Evolutionary conservation across 2,888 invertebrate genomes (phyloP), one percentile per base, ranked within the genome.

Genomic region (Pollenia labialis): DNA sequence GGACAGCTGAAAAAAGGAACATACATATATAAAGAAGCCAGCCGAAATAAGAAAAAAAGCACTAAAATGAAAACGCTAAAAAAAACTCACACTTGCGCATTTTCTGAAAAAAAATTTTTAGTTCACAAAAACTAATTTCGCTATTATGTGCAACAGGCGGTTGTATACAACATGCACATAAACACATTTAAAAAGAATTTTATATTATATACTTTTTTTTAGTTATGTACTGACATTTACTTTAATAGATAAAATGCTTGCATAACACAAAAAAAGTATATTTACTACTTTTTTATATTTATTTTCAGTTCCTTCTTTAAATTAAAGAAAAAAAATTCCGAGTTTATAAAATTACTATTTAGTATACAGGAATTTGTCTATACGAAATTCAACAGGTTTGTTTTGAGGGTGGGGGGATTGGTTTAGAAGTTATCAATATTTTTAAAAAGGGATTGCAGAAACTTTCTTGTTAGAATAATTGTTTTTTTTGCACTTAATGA

Each of bases 51-150:
- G 42, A 64, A 56, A 76, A 66, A 71, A 77, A 48, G 23, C 40
- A 79, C 68, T 48, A 58, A 66, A 66, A 66, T 8, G 32, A 74
- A 81, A 76, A 44, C 82, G 54, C 72, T 64, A 60, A 74, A 80
- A 81, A 85, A 85, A 85, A 85, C 82, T 85, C 87, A 87, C 87
- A 85, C 87, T 85, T 82, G 85, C 87, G 85, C 87, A 87, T 85
- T 82, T 85, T 85, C 56, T 40, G 56, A 75, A 72, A 62, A 64
- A 81, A 82, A 85, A 85, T 68, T 58, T 58, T 81, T 71, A 32
- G 71, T 72, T 54, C 50, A 85, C 79, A 85, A 85, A 87, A 87
- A 81, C 62, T 69, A 23, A 75, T 66, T 75, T 85, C 60, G 64
- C 77, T 64, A 50, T 74, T 85, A 85, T 75, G 76, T 87, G 87